Evolutionary conservation across 2,888 invertebrate species (phyloP), one percentile per base, ranked within the genome.

Genomic region (Thyatira batis): DNA sequence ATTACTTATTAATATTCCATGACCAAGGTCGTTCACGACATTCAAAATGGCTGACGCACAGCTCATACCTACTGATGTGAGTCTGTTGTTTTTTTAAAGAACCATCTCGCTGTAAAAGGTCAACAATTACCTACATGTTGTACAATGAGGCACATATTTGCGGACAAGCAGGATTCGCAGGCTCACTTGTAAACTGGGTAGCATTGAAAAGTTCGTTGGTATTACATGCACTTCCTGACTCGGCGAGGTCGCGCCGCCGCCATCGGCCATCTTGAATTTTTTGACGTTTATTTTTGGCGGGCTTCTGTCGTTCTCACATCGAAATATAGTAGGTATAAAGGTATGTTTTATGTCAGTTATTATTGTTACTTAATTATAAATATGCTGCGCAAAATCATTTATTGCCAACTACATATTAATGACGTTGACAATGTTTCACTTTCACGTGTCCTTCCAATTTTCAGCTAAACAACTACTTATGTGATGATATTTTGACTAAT

Each of bases 151-250:
- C 72, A 69, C 76, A 83, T 82, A 76, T 71, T 78, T 76, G 71
- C 60, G 60, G 63, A 60, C 70, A 63, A 78, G 72, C 83, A 82
- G 84, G 82, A 82, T 82, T 74, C 76, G 66, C 76, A 63, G 39
- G 39, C 39, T 60, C 65, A 65, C 67, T 39, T 13, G 39, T 75
- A 74, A 82, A 87, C 75, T 80, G 82, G 89, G 82, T 89, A 89
- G 80, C 91, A 91, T 89, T 92, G 91, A 91, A 84, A 73, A 88
- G 91, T 89, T 92, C 91, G 73, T 91, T 92, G 91, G 78, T 91
- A 92, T 91, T 91, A 87, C 70, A 76, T 85, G 87, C 88, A 90
- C 91, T 92, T 92, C 91, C 91, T 91, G 82, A 69, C 74, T 69
- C 44, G 46, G 33, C 87, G 89, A 89, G 91, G 91, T 72, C 89